Conservation (phyloP, 92 coral and sea anemone genomes). For the Pocillopora meandrina region DNA sequence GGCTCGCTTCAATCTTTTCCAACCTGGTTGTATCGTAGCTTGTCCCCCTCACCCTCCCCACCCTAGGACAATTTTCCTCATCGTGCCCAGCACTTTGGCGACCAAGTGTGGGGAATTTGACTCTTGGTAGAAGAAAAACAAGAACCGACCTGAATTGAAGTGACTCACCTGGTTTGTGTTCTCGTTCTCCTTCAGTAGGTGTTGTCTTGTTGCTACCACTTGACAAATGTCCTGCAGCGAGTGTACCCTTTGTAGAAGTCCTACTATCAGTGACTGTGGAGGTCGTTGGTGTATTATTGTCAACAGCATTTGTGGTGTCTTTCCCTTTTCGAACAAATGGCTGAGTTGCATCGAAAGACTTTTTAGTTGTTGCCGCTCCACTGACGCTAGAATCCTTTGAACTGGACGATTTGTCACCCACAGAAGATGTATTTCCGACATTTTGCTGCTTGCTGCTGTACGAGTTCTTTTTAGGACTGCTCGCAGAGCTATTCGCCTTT, state of each 20-base stretch:
- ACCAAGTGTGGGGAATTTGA: too few relatives aligned
- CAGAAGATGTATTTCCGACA: background rate
- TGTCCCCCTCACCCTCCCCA: too few relatives aligned
- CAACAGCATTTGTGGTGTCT: slow-evolving; percentile 38
- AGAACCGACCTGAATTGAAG: background rate
- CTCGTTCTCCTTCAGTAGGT: slow-evolving; percentile 57
- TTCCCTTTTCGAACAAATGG: slow-evolving; percentile 34
- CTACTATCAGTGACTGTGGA: slow-evolving; percentile 31
- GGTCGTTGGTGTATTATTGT: background rate
- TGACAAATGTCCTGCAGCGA: slow-evolving; percentile 45
- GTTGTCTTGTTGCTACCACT: slow-evolving; percentile 33
- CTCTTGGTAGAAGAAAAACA: background rate
- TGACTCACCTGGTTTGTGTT: slow-evolving; percentile 66
- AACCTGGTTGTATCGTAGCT: too few relatives aligned
- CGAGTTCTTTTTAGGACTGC: slow-evolving; percentile 34
- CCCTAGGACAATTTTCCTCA: too few relatives aligned
- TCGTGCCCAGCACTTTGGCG: too few relatives aligned
- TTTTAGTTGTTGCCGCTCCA: background rate
- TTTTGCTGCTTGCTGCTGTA: slow-evolving; percentile 29
- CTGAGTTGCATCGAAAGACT: slow-evolving; percentile 18
- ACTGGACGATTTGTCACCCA: slow-evolving; percentile 16
- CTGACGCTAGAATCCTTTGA: slow-evolving; percentile 29
- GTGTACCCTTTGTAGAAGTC: slow-evolving; percentile 45
- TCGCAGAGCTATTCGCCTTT: slow-evolving; percentile 25
- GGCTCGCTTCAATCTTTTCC: too few relatives aligned